Conservation (phyloP, 2,888 invertebrate genomes). For the Apamea epomidion region DNA sequence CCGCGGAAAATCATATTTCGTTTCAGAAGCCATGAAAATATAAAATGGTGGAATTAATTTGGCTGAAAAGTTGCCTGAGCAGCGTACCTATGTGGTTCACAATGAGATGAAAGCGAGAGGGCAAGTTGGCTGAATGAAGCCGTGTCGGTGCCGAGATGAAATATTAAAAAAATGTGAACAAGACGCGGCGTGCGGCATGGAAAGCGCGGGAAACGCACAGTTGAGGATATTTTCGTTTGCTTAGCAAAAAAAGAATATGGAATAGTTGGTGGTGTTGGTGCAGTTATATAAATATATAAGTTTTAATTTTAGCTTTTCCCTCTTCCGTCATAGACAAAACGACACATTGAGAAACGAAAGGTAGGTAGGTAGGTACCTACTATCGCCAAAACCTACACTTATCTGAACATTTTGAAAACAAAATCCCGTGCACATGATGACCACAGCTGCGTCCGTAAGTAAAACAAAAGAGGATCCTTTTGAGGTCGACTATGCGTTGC, state of each 20-base stretch:
- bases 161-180: conserved; percentile 83
- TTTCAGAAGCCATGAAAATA: conserved; percentile 84
- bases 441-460: no score
- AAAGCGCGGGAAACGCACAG: conserved; percentile 64
- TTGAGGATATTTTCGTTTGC: conserved; percentile 52
- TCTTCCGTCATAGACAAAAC: background rate
- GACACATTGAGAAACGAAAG: background rate
- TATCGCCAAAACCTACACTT: no score
- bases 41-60: conserved; percentile 87
- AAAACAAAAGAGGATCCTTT: no score
- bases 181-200: conserved; percentile 57
- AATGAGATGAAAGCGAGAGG: conserved; percentile 88
- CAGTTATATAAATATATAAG: background rate
- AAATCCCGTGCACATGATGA: no score
- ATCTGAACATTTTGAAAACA: no score
- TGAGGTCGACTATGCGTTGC: no score
- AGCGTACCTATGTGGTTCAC: conserved; percentile 74
- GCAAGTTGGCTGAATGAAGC: conserved; percentile 86
- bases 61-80: conserved; percentile 85
- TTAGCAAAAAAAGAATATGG: conserved; percentile 37
- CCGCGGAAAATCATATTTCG: conserved; percentile 86
- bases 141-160: conserved; percentile 81
- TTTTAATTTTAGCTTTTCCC: background rate
- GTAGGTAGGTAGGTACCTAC: background rate
- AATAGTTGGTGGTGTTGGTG: conserved; percentile 35